Conservation (phyloP, 53 echinoderm and acorn worm species). For the Mesocentrotus franciscanus region DNA sequence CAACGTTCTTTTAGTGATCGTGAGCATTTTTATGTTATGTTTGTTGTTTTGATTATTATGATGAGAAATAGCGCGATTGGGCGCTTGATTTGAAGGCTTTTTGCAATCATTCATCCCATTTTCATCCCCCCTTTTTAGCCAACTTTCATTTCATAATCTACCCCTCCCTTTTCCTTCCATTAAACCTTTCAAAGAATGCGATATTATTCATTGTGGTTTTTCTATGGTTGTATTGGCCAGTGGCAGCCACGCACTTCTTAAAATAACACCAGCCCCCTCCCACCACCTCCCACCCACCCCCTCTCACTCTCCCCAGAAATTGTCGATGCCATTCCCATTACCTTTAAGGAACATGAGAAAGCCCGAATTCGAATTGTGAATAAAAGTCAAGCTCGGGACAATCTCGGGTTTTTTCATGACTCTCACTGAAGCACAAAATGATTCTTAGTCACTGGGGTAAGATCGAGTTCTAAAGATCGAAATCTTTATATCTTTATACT, state of each 20-base stretch:
- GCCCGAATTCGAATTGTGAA: background rate
- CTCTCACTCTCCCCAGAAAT: too few species aligned
- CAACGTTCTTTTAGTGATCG: background rate
- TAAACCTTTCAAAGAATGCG: background rate
- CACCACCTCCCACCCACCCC: background rate
- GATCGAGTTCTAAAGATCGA: too few species aligned
- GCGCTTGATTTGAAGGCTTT: constrained; percentile 38
- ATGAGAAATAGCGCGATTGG: constrained; percentile 33
- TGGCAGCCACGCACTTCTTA: background rate
- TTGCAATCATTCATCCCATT: background rate
- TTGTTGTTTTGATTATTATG: background rate
- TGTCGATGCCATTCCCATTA: too few species aligned
- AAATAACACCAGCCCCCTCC: too few species aligned
- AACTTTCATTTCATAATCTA: background rate
- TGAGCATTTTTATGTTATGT: background rate
- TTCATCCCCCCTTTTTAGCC: background rate
- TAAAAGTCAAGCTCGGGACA: background rate
- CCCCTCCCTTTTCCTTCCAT: background rate
- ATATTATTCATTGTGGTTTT: background rate
- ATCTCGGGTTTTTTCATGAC: background rate
- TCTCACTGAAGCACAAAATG: background rate
- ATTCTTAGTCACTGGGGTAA: too few species aligned
- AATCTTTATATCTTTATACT: too few species aligned
- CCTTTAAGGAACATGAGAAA: too few species aligned
- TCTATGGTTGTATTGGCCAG: background rate